These are phyloP conservation scores for Trachops cirrhosus DNA, from an alignment of 2,797 vertebrate species.

Conservation along the genomic window DNA sequence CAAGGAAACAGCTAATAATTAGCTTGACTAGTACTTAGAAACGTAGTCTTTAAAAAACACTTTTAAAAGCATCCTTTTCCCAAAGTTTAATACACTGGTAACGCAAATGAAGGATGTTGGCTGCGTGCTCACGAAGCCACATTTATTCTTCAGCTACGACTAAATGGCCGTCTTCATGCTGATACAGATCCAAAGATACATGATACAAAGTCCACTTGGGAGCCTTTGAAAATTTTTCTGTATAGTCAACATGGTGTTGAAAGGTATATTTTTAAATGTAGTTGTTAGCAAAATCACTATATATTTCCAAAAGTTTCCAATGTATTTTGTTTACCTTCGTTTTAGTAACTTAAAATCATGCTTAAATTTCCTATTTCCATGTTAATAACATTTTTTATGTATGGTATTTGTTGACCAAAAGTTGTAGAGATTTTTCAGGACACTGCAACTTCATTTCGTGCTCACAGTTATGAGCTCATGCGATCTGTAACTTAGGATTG, in stretches of 20 bases:
- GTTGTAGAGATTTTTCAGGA: not conserved
- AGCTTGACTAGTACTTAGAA: not conserved
- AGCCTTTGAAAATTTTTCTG: not conserved
- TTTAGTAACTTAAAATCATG: not conserved
- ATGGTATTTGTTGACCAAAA: not conserved
- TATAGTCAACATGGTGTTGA: not conserved
- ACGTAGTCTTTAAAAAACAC: not conserved
- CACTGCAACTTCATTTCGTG: not conserved
- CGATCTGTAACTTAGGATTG: not conserved
- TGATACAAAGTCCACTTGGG: not conserved
- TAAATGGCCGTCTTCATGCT: not conserved
- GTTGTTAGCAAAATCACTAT: not conserved
- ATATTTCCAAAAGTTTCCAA: not conserved
- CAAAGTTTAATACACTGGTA: not conserved
- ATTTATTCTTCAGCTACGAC: not conserved
- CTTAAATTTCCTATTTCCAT: not conserved
- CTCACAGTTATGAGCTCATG: not conserved
- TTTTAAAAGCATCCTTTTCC: not conserved
- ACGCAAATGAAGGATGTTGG: not conserved
- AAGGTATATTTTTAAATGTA: not conserved
- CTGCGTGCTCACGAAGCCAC: not conserved
- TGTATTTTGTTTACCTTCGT: not conserved
- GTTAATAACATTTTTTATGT: not conserved
- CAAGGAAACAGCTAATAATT: not conserved
- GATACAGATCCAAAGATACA: not conserved